A percentile compares a stretch with the other conserved stretches of the same genome.
Conservation (phyloP, 2,888 invertebrate species). For the Helicoverpa assulta region DNA sequence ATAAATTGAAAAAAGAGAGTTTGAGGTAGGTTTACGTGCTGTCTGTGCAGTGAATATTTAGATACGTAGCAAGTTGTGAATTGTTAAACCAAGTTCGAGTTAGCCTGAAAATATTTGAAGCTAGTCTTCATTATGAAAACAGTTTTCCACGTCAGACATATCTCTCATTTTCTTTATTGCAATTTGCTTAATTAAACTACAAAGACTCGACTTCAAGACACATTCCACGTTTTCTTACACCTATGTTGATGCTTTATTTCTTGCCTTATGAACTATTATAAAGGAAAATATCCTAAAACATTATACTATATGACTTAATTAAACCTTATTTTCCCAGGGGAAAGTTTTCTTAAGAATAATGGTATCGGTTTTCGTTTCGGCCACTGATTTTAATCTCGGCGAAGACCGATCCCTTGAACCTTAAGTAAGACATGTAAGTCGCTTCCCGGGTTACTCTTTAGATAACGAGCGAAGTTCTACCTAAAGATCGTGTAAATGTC, state of each 20-base stretch:
- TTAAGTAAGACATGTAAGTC: slow-evolving; percentile 64
- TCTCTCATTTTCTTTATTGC: not conserved
- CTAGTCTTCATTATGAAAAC: too few relatives aligned
- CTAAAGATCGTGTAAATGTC: slow-evolving; percentile 73
- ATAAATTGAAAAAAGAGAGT: too few relatives aligned
- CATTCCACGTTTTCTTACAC: too few relatives aligned
- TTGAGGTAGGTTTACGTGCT: too few relatives aligned
- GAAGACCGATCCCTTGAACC: slow-evolving; percentile 54
- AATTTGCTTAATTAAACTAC: too few relatives aligned
- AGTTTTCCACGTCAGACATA: too few relatives aligned
- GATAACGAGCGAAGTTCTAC: slow-evolving; percentile 72
- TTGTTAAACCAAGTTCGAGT: too few relatives aligned
- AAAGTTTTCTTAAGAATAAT: slow-evolving; percentile 47
- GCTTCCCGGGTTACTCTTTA: slow-evolving; percentile 65
- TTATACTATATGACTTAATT: slow-evolving; percentile 45
- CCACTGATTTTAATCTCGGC: slow-evolving; percentile 54
- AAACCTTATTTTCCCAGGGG: slow-evolving; percentile 23
- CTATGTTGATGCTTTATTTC: too few relatives aligned
- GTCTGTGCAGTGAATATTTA: too few relatives aligned
- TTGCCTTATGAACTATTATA: not conserved
- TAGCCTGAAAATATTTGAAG: too few relatives aligned
- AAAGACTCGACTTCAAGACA: too few relatives aligned
- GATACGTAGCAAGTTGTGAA: too few relatives aligned
- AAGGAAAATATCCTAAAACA: slow-evolving; percentile 13
- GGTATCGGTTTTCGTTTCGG: slow-evolving; percentile 49